A percentile compares a stretch with the other conserved stretches of the same genome.
These are phyloP conservation scores for Peucedramus taeniatus DNA, from an alignment of 2,113 vertebrate species.

Conservation along the genomic window DNA sequence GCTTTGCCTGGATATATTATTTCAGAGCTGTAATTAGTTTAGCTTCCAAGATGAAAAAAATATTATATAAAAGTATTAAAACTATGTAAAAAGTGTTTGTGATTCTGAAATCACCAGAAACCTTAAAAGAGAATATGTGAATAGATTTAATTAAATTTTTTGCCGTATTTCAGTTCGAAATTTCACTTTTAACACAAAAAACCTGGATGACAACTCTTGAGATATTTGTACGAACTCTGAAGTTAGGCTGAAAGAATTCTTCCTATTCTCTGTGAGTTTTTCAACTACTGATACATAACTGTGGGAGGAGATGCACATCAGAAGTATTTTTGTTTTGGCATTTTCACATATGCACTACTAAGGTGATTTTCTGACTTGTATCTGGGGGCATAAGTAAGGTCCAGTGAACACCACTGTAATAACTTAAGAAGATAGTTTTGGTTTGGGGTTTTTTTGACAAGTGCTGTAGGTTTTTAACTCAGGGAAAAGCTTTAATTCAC, in stretches of 20 bases:
- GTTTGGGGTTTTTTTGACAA: rapidly evolving
- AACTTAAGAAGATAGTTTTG: background rate
- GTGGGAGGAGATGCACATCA: background rate
- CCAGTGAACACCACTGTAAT: background rate
- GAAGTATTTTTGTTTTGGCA: background rate
- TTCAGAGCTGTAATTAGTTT: background rate
- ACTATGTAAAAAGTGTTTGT: background rate
- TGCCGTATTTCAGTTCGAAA: background rate
- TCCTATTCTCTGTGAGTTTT: background rate
- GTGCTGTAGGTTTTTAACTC: background rate
- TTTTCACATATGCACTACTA: background rate
- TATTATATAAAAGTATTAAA: background rate
- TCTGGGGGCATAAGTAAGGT: background rate
- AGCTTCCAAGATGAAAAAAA: background rate
- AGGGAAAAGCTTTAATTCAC: background rate
- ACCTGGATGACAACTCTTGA: background rate
- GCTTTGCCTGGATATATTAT: background rate
- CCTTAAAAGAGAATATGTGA: background rate
- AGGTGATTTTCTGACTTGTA: background rate
- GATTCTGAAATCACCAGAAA: background rate
- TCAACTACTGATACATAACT: background rate
- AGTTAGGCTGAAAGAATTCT: background rate
- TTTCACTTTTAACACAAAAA: background rate
- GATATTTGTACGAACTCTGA: background rate
- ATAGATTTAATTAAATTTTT: background rate